Evolutionary conservation across 1,140 invertebrate species (phyloP), one percentile per base, ranked within the genome.

Genomic region (Thaumatotibia leucotreta): DNA sequence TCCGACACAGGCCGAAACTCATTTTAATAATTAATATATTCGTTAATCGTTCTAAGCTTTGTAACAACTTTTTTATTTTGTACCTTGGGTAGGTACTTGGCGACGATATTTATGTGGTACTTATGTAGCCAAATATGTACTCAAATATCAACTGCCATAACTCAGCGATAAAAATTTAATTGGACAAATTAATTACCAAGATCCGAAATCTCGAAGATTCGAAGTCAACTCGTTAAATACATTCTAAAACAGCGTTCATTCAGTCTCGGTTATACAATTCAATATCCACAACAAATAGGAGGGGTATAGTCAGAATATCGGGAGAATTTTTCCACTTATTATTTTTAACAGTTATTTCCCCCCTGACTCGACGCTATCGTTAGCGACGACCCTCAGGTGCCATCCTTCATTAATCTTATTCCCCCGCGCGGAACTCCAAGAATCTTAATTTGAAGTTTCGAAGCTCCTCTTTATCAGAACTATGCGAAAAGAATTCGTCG

Each of bases 391-490:
- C 82, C 83, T 75, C 80, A 86, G 84, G 83, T 89, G 81, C 75
- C 77, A 74, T 80, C 81, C 74, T 83, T 85, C 86, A 87, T 89
- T 89, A 87, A 89, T 87, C 84, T 89, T 86, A 80, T 83, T 86
- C 80, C 79, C 79, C 69, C 67, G 78, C 76, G 68, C 74, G 79
- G 82, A 89, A 89, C 86, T 86, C 83, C 27, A 86, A 85, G 84
- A 89, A 89, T 89, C 83, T 89, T 89, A 87, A 89, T 89, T 89
- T 89, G 80, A 89, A 89, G 84, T 87, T 88, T 85, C 84, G 79
- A 82, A 80, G 84, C 79, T 80, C 77, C 83, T 87, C 85, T 84
- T 85, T 80, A 84, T 83, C 77, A 79, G 75, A 89, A 89, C 83
- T 86, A 88, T 89, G 84, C 79, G 81, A 79, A 87, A 88, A 87